Evolutionary conservation across 1,140 invertebrate species (phyloP).

Genomic region (Drosophila parvula): DNA sequence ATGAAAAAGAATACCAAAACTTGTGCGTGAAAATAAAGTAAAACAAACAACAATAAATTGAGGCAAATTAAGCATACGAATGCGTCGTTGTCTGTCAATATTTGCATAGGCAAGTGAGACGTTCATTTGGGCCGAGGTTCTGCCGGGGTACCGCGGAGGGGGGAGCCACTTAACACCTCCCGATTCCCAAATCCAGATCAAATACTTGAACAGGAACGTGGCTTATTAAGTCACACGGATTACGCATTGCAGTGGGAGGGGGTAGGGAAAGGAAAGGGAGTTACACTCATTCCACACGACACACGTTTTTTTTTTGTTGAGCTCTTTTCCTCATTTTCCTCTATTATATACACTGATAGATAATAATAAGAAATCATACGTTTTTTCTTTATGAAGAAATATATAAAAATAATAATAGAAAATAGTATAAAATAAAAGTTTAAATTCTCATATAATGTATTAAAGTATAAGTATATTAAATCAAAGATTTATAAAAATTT

Average conservation of each 20-base stretch:
- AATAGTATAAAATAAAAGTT: no score
- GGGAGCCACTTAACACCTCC: constrained; percentile 32
- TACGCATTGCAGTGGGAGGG: constrained; percentile 42
- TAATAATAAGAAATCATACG: no score
- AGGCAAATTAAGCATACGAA: constrained; percentile 72
- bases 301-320: constrained; percentile 27
- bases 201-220: constrained; percentile 60
- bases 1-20: constrained; percentile 5
- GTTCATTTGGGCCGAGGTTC: not conserved
- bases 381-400: no score
- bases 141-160: not conserved
- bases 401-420: no score
- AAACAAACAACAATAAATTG: constrained; percentile 69
- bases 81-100: constrained; percentile 55
- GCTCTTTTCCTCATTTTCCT: not conserved
- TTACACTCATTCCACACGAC: constrained; percentile 22
- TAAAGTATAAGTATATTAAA: no score
- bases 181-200: constrained; percentile 40
- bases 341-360: not conserved
- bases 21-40: constrained; percentile 32
- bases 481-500: no score
- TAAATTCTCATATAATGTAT: no score
- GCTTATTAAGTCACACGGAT: constrained; percentile 77
- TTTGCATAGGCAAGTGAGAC: constrained; percentile 59
- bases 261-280: not conserved